A percentile compares a stretch with the other conserved stretches of the same genome.
phyloP scores from a whole-genome alignment of 2,888 invertebrate species.

The Harmothoe impar region DNA sequence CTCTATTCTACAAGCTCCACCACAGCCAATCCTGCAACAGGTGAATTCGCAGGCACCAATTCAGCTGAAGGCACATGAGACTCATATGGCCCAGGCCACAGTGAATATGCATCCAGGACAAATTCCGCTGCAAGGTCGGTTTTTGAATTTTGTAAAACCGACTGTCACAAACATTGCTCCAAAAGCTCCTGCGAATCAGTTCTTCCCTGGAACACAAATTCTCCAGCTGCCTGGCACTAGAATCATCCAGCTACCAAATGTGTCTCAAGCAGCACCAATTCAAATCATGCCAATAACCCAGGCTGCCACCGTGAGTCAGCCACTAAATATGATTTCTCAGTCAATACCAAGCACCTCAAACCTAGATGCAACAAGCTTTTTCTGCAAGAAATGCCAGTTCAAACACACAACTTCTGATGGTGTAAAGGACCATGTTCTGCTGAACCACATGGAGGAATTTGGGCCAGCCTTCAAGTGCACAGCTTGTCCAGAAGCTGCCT shows the following conservation, averaged over 20 bases:
- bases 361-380: not conserved
- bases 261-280: not conserved
- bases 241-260: not conserved
- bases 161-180: too few species aligned
- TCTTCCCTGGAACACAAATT: not conserved
- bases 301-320: not conserved
- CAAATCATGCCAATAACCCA: not conserved
- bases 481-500: not conserved
- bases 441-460: not conserved
- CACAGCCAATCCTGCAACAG: not conserved
- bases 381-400: not conserved
- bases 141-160: not conserved
- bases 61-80: not conserved
- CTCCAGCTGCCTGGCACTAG: not conserved
- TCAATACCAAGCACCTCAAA: not conserved
- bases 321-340: not conserved
- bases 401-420: not conserved
- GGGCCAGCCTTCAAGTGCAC: not conserved
- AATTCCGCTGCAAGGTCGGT: not conserved
- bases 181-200: not conserved
- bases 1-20: too few species aligned
- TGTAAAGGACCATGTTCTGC: not conserved
- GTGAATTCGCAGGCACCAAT: not conserved
- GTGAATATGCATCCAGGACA: not conserved
- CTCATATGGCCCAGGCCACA: not conserved